phyloP scores from a whole-genome alignment of 1,140 invertebrate genomes.

The Brachionus calyciflorus region DNA sequence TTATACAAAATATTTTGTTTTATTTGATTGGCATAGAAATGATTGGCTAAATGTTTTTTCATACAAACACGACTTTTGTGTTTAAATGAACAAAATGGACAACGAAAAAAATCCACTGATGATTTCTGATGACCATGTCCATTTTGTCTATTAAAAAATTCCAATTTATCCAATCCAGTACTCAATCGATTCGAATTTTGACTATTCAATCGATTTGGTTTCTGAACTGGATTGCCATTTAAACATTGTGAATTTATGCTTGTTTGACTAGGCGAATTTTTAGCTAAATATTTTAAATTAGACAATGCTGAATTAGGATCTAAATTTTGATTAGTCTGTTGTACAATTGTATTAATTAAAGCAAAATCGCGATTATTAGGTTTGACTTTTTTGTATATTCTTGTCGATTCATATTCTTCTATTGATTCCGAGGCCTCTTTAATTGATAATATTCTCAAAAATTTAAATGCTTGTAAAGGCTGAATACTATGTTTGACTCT shows the following conservation, averaged over 20 bases:
- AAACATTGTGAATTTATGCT: conserved; percentile 6
- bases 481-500: conserved; percentile 25
- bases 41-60: conserved; percentile 25
- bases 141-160: too few relatives aligned
- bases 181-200: conserved; percentile 2
- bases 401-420: conserved; percentile 22
- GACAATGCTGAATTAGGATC: neutral
- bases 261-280: neutral
- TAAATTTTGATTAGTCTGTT: conserved; percentile 17
- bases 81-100: conserved; percentile 37
- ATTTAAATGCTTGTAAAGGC: conserved; percentile 31
- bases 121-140: neutral
- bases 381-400: conserved; percentile 37
- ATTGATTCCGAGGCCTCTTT: conserved; percentile 42
- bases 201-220: conserved; percentile 19
- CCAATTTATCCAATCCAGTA: neutral
- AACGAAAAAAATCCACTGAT: neutral
- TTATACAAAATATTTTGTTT: conserved; percentile 33
- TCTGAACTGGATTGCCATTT: conserved; percentile 34
- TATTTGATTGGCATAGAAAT: conserved; percentile 7
- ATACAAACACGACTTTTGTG: conserved; percentile 17
- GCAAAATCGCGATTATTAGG: neutral
- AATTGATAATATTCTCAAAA: conserved; percentile 42
- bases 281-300: neutral
- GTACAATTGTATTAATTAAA: conserved; percentile 1